Evolutionary conservation across 2,888 invertebrate species (phyloP).

Genomic region (Griposia aprilina): DNA sequence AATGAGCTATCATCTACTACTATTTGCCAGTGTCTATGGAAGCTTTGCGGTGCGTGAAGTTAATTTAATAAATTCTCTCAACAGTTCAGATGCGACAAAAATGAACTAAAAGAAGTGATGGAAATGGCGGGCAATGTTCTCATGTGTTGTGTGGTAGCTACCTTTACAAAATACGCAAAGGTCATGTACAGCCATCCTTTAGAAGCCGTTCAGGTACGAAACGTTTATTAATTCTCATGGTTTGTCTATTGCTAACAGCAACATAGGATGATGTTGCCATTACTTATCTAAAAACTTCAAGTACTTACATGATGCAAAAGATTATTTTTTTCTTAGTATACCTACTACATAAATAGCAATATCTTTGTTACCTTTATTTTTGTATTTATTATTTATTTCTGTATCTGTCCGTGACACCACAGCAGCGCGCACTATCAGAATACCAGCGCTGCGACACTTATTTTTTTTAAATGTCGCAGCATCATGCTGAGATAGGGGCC

Average conservation of each 20-base stretch:
- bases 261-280: background rate
- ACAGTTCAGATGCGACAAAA: conserved; percentile 83
- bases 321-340: too few species aligned
- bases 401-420: too few species aligned
- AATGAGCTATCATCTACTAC: background rate
- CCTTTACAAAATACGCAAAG: conserved; percentile 72
- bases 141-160: conserved; percentile 71
- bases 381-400: too few species aligned
- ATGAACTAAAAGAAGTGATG: conserved; percentile 79
- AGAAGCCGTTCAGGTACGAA: conserved; percentile 84
- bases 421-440: too few species aligned
- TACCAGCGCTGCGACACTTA: too few species aligned
- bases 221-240: background rate
- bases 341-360: too few species aligned
- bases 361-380: too few species aligned
- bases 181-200: conserved; percentile 84
- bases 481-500: too few species aligned
- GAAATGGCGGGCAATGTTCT: conserved; percentile 82
- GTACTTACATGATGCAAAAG: background rate
- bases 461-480: too few species aligned
- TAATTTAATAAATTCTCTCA: background rate
- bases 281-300: background rate
- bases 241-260: background rate
- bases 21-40: background rate
- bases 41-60: background rate